These are phyloP conservation scores for Andrena flavipes DNA, from an alignment of 2,888 invertebrate species.

Conservation along the genomic window DNA sequence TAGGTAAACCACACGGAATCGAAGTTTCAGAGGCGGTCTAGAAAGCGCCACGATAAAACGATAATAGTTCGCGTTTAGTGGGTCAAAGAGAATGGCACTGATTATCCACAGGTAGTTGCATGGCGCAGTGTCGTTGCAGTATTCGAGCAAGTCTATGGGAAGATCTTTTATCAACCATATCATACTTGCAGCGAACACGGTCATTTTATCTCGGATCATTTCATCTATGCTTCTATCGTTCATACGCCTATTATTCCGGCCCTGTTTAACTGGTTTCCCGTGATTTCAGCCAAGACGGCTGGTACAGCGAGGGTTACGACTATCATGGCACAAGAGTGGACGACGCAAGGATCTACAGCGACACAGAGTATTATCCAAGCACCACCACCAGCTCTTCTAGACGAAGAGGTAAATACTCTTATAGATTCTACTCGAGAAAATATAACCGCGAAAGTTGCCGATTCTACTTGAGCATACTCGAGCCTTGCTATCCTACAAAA, in stretches of 20 bases:
- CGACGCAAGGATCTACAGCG: constrained; percentile 84
- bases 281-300: constrained; percentile 86
- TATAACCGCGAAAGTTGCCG: not conserved
- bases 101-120: constrained; percentile 67
- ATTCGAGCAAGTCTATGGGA: constrained; percentile 24
- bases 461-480: too few species aligned
- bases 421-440: not conserved
- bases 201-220: constrained; percentile 51
- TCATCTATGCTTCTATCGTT: constrained; percentile 49
- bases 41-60: not conserved
- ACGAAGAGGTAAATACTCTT: constrained; percentile 70
- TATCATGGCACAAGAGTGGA: constrained; percentile 84
- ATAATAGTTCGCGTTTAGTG: not conserved
- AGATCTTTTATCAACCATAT: constrained; percentile 24
- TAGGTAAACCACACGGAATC: not conserved
- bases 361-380: constrained; percentile 85
- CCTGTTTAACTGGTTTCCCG: constrained; percentile 51
- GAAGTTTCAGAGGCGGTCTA: not conserved
- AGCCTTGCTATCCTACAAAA: too few species aligned
- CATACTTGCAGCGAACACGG: constrained; percentile 16
- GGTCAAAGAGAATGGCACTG: constrained; percentile 34
- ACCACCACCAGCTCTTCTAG: constrained; percentile 79
- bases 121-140: constrained; percentile 44
- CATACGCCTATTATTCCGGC: not conserved
- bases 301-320: constrained; percentile 86